Conservation (phyloP, 2,888 invertebrate genomes). For the Busseola fusca region DNA sequence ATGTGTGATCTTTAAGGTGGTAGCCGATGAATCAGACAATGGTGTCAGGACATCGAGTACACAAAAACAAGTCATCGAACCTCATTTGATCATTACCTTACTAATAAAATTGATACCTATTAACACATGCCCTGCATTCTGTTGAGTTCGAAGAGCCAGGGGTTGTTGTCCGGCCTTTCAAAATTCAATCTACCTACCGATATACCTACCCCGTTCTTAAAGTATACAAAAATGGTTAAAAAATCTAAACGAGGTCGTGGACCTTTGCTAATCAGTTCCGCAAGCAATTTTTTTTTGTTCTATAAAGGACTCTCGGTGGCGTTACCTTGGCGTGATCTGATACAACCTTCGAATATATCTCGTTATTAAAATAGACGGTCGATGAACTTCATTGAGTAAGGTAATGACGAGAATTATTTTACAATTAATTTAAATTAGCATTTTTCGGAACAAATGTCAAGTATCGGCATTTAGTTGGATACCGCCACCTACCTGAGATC, state of each 20-base stretch:
- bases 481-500: slow-evolving; percentile 41
- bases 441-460: slow-evolving; percentile 61
- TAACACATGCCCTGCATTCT: slow-evolving; percentile 58
- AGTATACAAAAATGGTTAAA: slow-evolving; percentile 66
- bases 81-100: slow-evolving; percentile 30
- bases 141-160: slow-evolving; percentile 67
- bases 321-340: slow-evolving; percentile 75
- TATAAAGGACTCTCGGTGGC: slow-evolving; percentile 72
- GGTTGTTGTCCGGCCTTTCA: slow-evolving; percentile 68
- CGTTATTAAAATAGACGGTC: slow-evolving; percentile 79
- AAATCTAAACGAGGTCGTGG: slow-evolving; percentile 70
- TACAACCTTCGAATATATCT: slow-evolving; percentile 82
- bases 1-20: slow-evolving; percentile 5
- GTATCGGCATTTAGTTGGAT: slow-evolving; percentile 47
- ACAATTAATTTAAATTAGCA: slow-evolving; percentile 63
- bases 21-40: slow-evolving; percentile 24
- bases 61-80: slow-evolving; percentile 19
- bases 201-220: slow-evolving; percentile 60
- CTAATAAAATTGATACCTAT: slow-evolving; percentile 43
- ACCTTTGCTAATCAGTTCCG: slow-evolving; percentile 75
- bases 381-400: slow-evolving; percentile 74
- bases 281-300: slow-evolving; percentile 69
- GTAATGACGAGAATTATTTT: slow-evolving; percentile 62
- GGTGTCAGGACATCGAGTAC: slow-evolving; percentile 12
- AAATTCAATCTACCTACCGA: slow-evolving; percentile 42